Evolutionary conservation across 2,113 vertebrate species (phyloP), one percentile per base, ranked within the genome.

Genomic region (Thinocorus orbignyianus): DNA sequence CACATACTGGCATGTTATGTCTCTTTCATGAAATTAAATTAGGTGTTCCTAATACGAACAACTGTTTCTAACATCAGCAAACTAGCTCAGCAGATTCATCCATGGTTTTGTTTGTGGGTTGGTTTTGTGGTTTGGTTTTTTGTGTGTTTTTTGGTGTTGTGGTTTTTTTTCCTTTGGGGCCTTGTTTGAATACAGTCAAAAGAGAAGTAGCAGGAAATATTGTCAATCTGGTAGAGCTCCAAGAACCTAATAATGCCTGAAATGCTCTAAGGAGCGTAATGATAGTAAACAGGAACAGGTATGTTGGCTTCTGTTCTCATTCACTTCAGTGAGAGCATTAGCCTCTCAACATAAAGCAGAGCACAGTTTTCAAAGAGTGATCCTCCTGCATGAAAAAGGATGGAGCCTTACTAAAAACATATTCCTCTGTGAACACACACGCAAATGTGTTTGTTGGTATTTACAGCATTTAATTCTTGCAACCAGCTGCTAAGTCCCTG

Each of bases 11-110:
- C 97, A 74, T 88, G 95, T 93, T 92, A 54, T 68, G 96, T 97
- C 96, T 98, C 97, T 97, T 96, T 96, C 66, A 39, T 95, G 94
- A 97, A 97, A 97, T 97, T 97, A 97, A 97, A 95, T 96, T 95
- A 98, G 94, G 95, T 97, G 92, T 97, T 96, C 92, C 93, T 98
- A 97, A 98, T 92, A 90, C 49, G 97, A 98, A 97, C 97, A 97
- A 96, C 92, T 97, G 97, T 91, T 96, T 95, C 96, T 92, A 97
- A 93, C 96, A 96, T 95, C 94, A 82, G 92, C 94, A 97, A 96
- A 96, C 95, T 95, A 98, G 96, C 96, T 98, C 95, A 96, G 95
- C 96, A 97, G 93, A 98, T 97, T 96, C 84, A 87, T 91, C 90
- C 76, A 42, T 48, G 91, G 71, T 95, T 92, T 95, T 97, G 35